Evolutionary conservation across 2,888 invertebrate species (phyloP), one percentile per base, ranked within the genome.

Genomic region (Diaprepes abbreviatus): DNA sequence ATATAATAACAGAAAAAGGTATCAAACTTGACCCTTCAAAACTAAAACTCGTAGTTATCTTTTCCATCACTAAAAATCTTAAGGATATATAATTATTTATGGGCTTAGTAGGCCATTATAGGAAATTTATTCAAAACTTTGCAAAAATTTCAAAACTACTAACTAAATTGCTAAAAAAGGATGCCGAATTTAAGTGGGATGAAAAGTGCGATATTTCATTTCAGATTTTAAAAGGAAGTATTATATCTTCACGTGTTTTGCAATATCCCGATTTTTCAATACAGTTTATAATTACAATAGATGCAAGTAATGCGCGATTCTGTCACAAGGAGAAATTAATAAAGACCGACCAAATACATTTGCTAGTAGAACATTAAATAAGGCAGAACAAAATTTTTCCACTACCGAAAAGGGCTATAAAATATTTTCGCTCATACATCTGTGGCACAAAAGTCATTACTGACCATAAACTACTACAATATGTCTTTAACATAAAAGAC

Each of bases 391-490:
- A 19, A 82, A 80, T 40, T 83, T 83, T 63, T 73, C 73, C 3
- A 80, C 80, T 1, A 81, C 74, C 0, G 81, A 83, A 73, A 76
- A 76, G 52, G 52, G 31, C 57, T 81, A 57, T 79, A 79, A 76
- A 79, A 67, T 74, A 80, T 66, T 83, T 81, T 69, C 12, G 79
- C 35, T 79, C 81, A 3, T 83, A 82, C 54, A 35, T 83, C 3
- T 80, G 74, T 60, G 81, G 81, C 12, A 74, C 76, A 28, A 73
- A 78, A 68, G 83, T 83, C 50, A 73, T 79, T 7, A 83, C 77
- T 0, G 81, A 82, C 65, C 82, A 82, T 57, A 63, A 73, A 70
- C 79, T 81, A 0, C 70, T 82, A 17, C 71, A 67, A 1, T 82
- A 80, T 79, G 62, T 83, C 7, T 75, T 78, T 16, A 78, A 69